Base-by-base conservation (phyloP, 2,797 vertebrate species). In the Hephaestus fuliginosus region DNA sequence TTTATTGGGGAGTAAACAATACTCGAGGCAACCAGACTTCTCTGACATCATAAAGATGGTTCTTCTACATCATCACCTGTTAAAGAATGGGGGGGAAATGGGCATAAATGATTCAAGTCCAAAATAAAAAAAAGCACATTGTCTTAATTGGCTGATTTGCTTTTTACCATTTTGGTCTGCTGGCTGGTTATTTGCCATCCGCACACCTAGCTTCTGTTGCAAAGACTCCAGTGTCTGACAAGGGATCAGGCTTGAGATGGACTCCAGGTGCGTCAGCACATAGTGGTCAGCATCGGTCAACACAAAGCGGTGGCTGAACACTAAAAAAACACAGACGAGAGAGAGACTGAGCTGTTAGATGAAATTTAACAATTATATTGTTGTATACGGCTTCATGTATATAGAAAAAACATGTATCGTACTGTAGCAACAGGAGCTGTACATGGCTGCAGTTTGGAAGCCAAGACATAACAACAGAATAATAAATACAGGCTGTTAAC, bases 301-400 rank as follows among this genome's bases (percentile, higher is more conserved):
- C 70, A 97, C 12, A 63, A 99, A 99, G 57, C 96, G 95, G 86
- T 95, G 97, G 70, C 95, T 85, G 48, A 99, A 98, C 78, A 98
- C 98, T 99, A 81, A 67, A 51, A 33, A 3, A 61, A 52, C 3
- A 76, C 2, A 60, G 0, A 41, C 8, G 7, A 20, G 1, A 46
- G 44, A 25, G 28, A 41, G 20, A 36, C 1, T 66, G 11, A 63
- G 17, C 1, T 36, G 66, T 66, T 5, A 36, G 30, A 46, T 51
- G 0, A 8, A 20, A 5, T 49, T 12, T 14, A 51, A 53, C 15
- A 25, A 5, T 15, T 39, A 4, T 10, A 25, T 61, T 13, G n/a
- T 14, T 1, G 3, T 2, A 36, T 48, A 41, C 10, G 62, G 39
- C n/a, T 62, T 46, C 8, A 61, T 43, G 17, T 46, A 41, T 63